Evolutionary conservation across 2,113 vertebrate species (phyloP), one percentile per base, ranked within the genome.

Genomic region (Narcine bancroftii): DNA sequence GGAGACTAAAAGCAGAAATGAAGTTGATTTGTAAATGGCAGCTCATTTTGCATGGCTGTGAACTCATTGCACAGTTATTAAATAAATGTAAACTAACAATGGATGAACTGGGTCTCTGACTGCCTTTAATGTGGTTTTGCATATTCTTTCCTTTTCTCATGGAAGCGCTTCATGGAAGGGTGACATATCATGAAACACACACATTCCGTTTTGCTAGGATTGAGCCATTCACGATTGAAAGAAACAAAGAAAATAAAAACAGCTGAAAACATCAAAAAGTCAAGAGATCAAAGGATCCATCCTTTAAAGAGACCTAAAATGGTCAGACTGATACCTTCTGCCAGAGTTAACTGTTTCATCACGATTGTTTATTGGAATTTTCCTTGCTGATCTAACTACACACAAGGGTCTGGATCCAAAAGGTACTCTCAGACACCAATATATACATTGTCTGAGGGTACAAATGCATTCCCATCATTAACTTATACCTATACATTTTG

Each of bases 211-310:
- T 87, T 60, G 81, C 11, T 60, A 60, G 81, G 36, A 91, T 11
- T 60, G 65, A 91, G 26, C 65, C 39, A 66, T 47, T 91, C 65
- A 69, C 42, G 89, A 69, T 69, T 69, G 89, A 91, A 91, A 91
- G 26, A 91, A 91, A 66, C 36, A 36, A 66, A 47, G 89, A 69
- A 91, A 91, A 91, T 87, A 87, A 29, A 47, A 91, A 66, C 89
- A 91, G 89, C 89, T 91, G 89, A 91, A 91, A 19, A 91, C 89
- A 69, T 91, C 81, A 87, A 87, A 87, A 60, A 87, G 81, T 33
- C 13, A 39, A 87, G 7, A 87, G 50, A 87, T 87, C 89, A 91
- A 91, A 91, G 63, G 65, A 69, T 91, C 39, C 65, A 45, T 45
- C 65, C 89, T 19, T 47, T 69, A 91, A 91, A 91, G 89, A 91